Evolutionary conservation across 2,113 vertebrate genomes (phyloP).

Genomic region (Amblyornis subalaris): DNA sequence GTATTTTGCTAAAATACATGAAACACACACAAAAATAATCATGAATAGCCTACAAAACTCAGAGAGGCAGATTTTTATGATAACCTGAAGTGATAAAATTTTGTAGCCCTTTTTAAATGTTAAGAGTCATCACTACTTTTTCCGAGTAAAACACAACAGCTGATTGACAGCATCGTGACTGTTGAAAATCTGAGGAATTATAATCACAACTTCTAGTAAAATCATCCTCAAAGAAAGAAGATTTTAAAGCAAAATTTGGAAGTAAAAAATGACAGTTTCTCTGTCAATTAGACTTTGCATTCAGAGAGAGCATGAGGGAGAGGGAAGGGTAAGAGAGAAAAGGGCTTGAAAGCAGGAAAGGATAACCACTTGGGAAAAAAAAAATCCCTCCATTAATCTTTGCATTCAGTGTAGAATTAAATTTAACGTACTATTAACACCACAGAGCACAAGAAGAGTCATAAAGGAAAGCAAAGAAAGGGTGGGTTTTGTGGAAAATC

Average conservation of each 20-base stretch:
- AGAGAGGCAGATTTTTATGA: background rate
- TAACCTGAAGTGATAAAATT: rapidly evolving
- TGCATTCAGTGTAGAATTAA: background rate
- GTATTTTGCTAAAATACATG: background rate
- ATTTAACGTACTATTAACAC: background rate
- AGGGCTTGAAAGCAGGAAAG: background rate
- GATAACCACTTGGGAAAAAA: background rate
- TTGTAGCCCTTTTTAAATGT: background rate
- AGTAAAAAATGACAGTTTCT: background rate
- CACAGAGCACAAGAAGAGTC: background rate
- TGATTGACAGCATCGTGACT: background rate
- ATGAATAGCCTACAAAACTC: background rate
- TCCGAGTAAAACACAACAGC: background rate
- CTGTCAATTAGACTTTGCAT: background rate
- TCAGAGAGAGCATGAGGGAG: background rate
- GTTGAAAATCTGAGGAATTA: background rate
- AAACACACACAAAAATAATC: background rate
- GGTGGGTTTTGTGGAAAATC: background rate
- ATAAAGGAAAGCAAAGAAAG: background rate
- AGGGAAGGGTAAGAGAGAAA: background rate
- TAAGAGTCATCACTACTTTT: background rate
- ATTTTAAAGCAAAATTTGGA: background rate
- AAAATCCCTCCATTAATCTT: background rate
- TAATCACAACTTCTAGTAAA: background rate
- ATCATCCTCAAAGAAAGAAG: background rate